A percentile compares a stretch with the other conserved stretches of the same genome.
These are phyloP conservation scores for Pantherophis alleghaniensis DNA, from an alignment of 2,797 vertebrate species.

Conservation along the genomic window DNA sequence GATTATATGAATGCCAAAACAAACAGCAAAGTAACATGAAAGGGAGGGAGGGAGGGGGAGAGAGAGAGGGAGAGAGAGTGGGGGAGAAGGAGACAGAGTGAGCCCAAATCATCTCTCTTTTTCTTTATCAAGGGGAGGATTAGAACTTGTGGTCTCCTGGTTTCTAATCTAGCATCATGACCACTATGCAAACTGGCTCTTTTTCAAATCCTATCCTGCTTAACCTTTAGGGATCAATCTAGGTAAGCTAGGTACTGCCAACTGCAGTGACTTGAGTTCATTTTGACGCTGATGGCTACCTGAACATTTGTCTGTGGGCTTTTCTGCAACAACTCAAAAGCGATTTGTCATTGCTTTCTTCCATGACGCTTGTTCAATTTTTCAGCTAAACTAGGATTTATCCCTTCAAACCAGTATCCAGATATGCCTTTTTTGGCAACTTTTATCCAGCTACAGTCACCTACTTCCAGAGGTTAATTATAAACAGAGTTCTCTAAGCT, in stretches of 20 bases:
- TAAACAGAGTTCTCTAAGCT: background rate
- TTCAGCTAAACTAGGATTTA: background rate
- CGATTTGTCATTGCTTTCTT: background rate
- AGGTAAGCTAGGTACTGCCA: background rate
- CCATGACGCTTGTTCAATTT: background rate
- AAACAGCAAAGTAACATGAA: background rate
- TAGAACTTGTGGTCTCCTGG: background rate
- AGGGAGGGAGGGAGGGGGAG: background rate
- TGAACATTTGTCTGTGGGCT: background rate
- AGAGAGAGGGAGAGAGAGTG: rapidly evolving
- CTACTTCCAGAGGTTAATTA: background rate
- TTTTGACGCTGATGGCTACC: background rate
- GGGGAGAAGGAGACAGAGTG: background rate
- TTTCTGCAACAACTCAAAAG: background rate
- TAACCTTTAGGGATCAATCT: background rate
- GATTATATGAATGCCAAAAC: background rate
- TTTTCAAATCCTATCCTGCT: background rate
- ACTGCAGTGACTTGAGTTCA: background rate
- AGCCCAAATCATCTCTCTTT: background rate
- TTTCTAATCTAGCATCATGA: background rate
- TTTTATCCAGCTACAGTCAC: background rate
- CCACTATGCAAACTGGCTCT: background rate
- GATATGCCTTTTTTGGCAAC: background rate
- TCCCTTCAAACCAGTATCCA: background rate
- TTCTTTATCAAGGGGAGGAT: background rate